Evolutionary conservation across 1,140 invertebrate species (phyloP), one percentile per base, ranked within the genome.

Genomic region (Mizuhopecten yessoensis): DNA sequence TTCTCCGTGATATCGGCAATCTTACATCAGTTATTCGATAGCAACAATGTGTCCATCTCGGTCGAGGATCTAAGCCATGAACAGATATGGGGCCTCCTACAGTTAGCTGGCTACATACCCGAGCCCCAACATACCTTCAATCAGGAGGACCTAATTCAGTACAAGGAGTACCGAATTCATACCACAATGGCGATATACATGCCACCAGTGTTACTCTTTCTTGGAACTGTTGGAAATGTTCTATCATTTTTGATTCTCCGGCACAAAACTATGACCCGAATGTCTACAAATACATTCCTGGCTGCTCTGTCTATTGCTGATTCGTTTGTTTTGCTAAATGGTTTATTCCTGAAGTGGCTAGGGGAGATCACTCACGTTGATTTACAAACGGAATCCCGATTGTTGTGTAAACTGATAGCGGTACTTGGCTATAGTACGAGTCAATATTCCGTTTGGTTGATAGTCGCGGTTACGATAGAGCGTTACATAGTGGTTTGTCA

Each of bases 401-500:
- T 94, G 93, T 87, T 95, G 75, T 96, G 96, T 92, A 96, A 96
- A 90, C 89, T 93, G 13, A 93, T 94, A 5, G 91, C 93, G 15
- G 90, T 95, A 0, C 89, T 96, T 17, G 94, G 91, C 20, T 96
- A 95, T 88, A 94, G 94, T 45, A 91, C 93, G 34, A 96, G 95
- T 89, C 95, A 96, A 86, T 95, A 95, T 91, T 95, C 95, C 34
- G 96, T 96, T 1, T 96, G 96, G 96, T 91, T 96, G 2, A 96
- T 96, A 86, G 95, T 97, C 15, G 95, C 96, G 0, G 96, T 97
- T 9, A 97, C 96, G 0, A 93, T 96, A 11, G 96, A 97, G 92
- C 92, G 96, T 29, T 96, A 94, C 87, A 96, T 96, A 86, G 96
- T 95, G n/a, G 96, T 96, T 0, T 96, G 95, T 89, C 93, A 95